These are phyloP conservation scores for Haliclystus octoradiatus DNA, from an alignment of 30 jellyfish, hydroid and myxozoan genomes.

Conservation along the genomic window DNA sequence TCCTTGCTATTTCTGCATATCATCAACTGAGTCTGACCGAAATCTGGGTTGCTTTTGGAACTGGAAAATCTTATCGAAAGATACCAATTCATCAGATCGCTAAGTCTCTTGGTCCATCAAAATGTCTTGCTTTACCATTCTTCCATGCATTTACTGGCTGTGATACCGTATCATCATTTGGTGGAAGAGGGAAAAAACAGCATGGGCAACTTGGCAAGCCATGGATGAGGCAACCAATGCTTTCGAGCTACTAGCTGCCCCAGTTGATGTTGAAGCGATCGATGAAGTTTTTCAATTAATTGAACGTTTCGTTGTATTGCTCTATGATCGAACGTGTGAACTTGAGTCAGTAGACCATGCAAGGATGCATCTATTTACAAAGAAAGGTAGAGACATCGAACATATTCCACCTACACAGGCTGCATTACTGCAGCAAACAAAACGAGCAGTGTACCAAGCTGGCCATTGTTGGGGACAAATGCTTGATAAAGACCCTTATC, in stretches of 20 bases:
- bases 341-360: constrained; percentile 13
- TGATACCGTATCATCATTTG: constrained; percentile 12
- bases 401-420: constrained; percentile 29
- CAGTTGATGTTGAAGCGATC: too few species aligned
- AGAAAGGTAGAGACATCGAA: constrained; percentile 19
- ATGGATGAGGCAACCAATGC: constrained; percentile 8
- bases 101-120: constrained; percentile 15
- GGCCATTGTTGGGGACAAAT: constrained; percentile 23
- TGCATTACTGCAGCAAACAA: constrained; percentile 22
- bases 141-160: constrained; percentile 24
- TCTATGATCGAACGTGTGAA: constrained; percentile 31
- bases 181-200: constrained; percentile 10
- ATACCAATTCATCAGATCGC: constrained; percentile 26
- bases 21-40: constrained; percentile 3
- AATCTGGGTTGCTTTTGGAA: constrained; percentile 24
- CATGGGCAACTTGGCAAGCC: constrained; percentile 19
- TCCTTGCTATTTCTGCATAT: constrained; percentile 12
- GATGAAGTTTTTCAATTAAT: too few species aligned
- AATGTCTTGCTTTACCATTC: constrained; percentile 4
- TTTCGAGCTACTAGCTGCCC: constrained; percentile 5
- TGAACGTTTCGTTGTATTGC: constrained; percentile 14
- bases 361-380: constrained; percentile 22
- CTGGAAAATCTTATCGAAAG: constrained; percentile 11
- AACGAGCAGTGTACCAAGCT: constrained; percentile 18
- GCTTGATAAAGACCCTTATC: constrained; percentile 6